Evolutionary conservation across 2,888 invertebrate genomes (phyloP).

Genomic region (Lasioglossum oenotherae): DNA sequence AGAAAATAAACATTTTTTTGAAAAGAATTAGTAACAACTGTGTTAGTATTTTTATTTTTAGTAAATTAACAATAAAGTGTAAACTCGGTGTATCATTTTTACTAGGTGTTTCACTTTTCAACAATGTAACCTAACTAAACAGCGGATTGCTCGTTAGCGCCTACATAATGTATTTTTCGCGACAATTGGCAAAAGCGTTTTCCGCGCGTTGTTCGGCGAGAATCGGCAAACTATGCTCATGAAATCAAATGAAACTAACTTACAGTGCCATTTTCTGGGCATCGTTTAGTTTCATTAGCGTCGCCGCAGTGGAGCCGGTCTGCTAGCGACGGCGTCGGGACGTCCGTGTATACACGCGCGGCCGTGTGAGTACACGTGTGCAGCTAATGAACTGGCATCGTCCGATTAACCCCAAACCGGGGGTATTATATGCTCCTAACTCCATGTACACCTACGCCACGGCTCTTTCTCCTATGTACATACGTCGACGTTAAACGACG

Average conservation of each 20-base stretch:
- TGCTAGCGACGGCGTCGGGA: slow-evolving; percentile 61
- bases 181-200: neutral
- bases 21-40: neutral
- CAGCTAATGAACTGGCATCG: slow-evolving; percentile 82
- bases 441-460: slow-evolving; percentile 66
- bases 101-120: neutral
- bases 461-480: slow-evolving; percentile 50
- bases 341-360: slow-evolving; percentile 40
- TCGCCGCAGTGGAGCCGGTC: slow-evolving; percentile 71
- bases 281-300: slow-evolving; percentile 78
- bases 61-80: neutral
- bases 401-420: slow-evolving; percentile 80
- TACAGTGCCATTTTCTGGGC: slow-evolving; percentile 75
- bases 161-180: neutral
- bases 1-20: neutral
- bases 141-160: too few relatives aligned
- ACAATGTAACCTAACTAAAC: too few relatives aligned
- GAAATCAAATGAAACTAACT: slow-evolving; percentile 81
- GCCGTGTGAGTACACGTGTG: slow-evolving; percentile 60
- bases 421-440: slow-evolving; percentile 76
- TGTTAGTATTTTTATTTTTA: neutral
- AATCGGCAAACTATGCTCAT: slow-evolving; percentile 73
- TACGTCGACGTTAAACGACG: slow-evolving; percentile 39
- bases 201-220: neutral
- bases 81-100: neutral